Evolutionary conservation across 2,113 vertebrate species (phyloP).

Genomic region (Psittacula cyanocephala): DNA sequence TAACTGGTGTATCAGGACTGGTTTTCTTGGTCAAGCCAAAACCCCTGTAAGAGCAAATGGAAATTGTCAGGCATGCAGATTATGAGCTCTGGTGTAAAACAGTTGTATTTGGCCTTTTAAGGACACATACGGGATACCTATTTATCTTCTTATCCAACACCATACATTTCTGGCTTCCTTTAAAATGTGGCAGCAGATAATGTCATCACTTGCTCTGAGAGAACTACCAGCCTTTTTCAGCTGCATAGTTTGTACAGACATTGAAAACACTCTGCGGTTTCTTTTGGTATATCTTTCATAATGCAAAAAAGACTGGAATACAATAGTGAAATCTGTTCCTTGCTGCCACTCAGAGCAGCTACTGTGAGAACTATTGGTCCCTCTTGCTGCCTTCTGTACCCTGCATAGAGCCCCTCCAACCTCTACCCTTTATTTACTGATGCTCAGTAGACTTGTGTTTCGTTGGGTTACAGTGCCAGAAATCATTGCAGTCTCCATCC

Average conservation of each 20-base stretch:
- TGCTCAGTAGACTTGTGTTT: neutral
- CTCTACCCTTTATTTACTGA: neutral
- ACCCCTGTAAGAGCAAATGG: neutral
- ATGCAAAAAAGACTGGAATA: neutral
- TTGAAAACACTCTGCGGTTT: neutral
- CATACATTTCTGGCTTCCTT: neutral
- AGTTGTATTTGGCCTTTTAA: neutral
- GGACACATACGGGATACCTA: neutral
- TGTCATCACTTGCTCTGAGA: neutral
- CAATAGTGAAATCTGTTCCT: slow-evolving; percentile 3
- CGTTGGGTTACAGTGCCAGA: neutral
- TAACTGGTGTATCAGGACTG: neutral
- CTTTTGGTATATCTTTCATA: neutral
- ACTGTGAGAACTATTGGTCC: neutral
- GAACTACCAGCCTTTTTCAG: neutral
- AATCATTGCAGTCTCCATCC: neutral
- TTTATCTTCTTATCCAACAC: neutral
- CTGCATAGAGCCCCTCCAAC: neutral
- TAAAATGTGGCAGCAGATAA: neutral
- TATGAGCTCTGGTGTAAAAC: neutral
- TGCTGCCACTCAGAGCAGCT: neutral
- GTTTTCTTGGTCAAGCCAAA: neutral
- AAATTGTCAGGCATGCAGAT: neutral
- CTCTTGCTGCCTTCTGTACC: neutral
- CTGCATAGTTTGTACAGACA: neutral